These are phyloP conservation scores for Myiozetetes cayanensis DNA, from an alignment of 2,113 vertebrate species.

Conservation along the genomic window DNA sequence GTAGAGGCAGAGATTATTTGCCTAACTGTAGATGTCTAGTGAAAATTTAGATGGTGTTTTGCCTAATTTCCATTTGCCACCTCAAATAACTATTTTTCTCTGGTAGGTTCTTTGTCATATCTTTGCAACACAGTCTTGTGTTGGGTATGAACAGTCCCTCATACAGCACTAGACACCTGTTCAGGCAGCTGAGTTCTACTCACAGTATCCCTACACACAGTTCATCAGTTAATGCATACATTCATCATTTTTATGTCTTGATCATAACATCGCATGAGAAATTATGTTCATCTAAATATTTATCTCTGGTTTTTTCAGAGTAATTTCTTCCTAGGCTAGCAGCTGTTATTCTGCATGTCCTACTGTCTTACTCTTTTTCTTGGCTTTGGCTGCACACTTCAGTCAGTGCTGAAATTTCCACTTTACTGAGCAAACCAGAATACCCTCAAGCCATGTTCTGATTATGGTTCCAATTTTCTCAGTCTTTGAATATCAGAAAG, in stretches of 20 bases:
- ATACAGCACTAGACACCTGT: neutral
- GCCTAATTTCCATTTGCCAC: neutral
- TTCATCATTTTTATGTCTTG: neutral
- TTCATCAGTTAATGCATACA: neutral
- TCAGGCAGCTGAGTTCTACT: neutral
- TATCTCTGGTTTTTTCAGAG: neutral
- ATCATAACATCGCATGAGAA: neutral
- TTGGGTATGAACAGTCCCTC: neutral
- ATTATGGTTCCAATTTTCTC: neutral
- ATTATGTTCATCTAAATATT: neutral
- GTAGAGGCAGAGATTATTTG: neutral
- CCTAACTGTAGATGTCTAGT: neutral
- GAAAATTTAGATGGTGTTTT: neutral
- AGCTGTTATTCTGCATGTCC: neutral
- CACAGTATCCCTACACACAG: neutral
- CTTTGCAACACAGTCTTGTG: fast-evolving
- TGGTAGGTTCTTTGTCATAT: neutral
- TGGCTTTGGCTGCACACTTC: neutral
- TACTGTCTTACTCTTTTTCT: neutral
- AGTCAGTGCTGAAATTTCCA: constrained; percentile 23
- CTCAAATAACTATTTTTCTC: neutral
- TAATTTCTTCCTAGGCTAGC: neutral
- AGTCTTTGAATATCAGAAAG: constrained; percentile 1
- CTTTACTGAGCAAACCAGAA: constrained; percentile 20
- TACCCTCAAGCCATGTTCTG: neutral